Conservation (phyloP, 1,140 invertebrate species). For the Saxidomus purpurata region DNA sequence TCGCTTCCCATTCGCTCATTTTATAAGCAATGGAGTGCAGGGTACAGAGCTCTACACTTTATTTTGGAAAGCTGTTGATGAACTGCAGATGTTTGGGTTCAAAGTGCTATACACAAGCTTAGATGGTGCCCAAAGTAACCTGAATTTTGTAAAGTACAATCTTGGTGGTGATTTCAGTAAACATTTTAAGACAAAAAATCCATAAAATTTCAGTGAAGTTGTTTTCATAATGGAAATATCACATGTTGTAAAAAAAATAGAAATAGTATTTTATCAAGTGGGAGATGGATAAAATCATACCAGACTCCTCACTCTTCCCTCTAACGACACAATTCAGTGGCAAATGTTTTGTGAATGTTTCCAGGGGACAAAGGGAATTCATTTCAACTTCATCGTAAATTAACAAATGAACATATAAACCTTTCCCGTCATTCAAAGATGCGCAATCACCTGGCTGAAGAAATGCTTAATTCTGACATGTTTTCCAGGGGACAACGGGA, state of each 20-base stretch:
- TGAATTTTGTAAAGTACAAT: constrained; percentile 46
- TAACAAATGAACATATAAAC: constrained; percentile 28
- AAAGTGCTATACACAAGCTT: constrained; percentile 39
- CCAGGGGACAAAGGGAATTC: not conserved
- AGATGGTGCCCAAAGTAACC: constrained; percentile 66
- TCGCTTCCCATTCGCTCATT: constrained; percentile 69
- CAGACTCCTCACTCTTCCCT: constrained; percentile 27
- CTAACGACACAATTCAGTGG: not conserved
- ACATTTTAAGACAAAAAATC: not conserved
- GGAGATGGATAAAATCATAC: not conserved
- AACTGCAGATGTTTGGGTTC: constrained; percentile 55
- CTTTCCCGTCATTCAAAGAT: constrained; percentile 31
- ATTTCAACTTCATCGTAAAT: not conserved
- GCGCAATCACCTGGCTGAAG: constrained; percentile 65
- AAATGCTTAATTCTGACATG: constrained; percentile 57
- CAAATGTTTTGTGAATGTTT: constrained; percentile 22
- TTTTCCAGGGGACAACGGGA: constrained; percentile 18
- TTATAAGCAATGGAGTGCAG: constrained; percentile 50
- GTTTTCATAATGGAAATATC: constrained; percentile 48
- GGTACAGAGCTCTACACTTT: constrained; percentile 61
- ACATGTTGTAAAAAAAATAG: constrained; percentile 46
- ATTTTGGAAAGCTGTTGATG: constrained; percentile 65
- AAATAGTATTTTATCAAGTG: constrained; percentile 49
- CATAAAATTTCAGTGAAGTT: not conserved
- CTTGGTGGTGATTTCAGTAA: not conserved